Evolutionary conservation across 1,140 invertebrate species (phyloP), one percentile per base, ranked within the genome.

Genomic region (Drosophila persimilis): DNA sequence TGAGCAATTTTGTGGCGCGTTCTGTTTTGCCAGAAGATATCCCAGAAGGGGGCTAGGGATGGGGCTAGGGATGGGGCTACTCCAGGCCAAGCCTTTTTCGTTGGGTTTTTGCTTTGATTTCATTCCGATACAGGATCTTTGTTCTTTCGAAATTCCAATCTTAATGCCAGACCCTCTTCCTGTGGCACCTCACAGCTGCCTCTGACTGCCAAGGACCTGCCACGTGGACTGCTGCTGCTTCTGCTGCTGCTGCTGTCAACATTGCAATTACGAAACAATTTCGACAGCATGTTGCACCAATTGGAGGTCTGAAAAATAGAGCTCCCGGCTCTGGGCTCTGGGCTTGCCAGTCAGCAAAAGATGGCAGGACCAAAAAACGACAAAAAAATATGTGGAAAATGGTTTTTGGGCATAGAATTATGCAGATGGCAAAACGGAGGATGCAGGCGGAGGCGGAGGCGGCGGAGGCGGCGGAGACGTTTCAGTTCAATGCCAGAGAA

Each of bases 241-340:
- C 24, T 5, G 5, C 24, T 26, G 24, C 24, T 26, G 24, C 59
- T 58, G 74, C 71, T 77, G 81, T 69, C 81, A 88, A 72, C 81
- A 78, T 74, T 88, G 81, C 81, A 88, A 86, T 86, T 86, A 86
- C 81, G 83, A 88, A 86, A 78, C 81, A 81, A 88, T 88, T 86
- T 86, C 81, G 77, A 88, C 83, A 86, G 83, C 83, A 77, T 88
- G 81, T 77, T 70, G 62, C 70, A 62, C 59, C 70, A 88, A 88
- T 86, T 78, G 83, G 55, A 81, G 61, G 56, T 15, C 61, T 54
- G 60, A 58, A 77, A 77, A 73, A 64, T 67, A 63, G 78, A 77
- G 47, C 15, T 15, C 15, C 15, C 15, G 15, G 15, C 15, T 15
- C 15, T 15, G 15, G 15, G 15, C 17, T 17, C 17, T 17, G 17